Evolutionary conservation across 2,888 invertebrate species (phyloP), one percentile per base, ranked within the genome.

Genomic region (Schizotus pectinicornis): DNA sequence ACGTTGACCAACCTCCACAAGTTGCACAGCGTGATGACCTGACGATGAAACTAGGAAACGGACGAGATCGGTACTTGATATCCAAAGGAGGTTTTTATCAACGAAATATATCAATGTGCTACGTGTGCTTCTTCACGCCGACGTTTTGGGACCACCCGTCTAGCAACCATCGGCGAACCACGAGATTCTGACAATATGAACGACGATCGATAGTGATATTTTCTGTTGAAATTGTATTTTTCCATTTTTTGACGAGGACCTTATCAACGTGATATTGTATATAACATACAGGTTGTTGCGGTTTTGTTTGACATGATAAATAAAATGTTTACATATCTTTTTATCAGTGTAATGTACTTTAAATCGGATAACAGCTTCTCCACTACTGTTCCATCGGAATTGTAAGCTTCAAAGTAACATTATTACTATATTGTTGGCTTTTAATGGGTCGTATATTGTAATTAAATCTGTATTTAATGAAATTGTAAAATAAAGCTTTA

Each of bases 1-100:
- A 95, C 96, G 36, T 82, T 91, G 74, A 91, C 91, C 59, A 98
- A 98, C 81, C 85, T 98, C 56, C 90, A 92, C 77, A 92, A 92
- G 81, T 76, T 87, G 72, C 81, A 82, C 64, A 79, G 81, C 54
- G 79, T 83, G 60, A 80, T 83, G 84, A 78, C 86, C 82, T 81
- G 82, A 84, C 79, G 73, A 53, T 72, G 79, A 64, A 31, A 53
- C 31, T 37, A 31, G 37, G 37, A 49, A 14, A 6, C 7, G 12
- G 13, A 31, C 7, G 1, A 5, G 47, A 50, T 55, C 53, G 56
- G 45, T 50, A 38, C 36, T 14, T 33, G 33, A 22, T 47, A 9
- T 22, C 22, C 30, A 41, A 42, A 37, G 31, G 46, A 41, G 53
- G 47, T 69, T 49, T 65, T 66, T 67, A 71, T 69, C 72, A 72